A percentile compares a stretch with the other conserved stretches of the same genome.
These are phyloP conservation scores for Caerostris extrusa DNA, from an alignment of 1,140 invertebrate species.

Conservation along the genomic window DNA sequence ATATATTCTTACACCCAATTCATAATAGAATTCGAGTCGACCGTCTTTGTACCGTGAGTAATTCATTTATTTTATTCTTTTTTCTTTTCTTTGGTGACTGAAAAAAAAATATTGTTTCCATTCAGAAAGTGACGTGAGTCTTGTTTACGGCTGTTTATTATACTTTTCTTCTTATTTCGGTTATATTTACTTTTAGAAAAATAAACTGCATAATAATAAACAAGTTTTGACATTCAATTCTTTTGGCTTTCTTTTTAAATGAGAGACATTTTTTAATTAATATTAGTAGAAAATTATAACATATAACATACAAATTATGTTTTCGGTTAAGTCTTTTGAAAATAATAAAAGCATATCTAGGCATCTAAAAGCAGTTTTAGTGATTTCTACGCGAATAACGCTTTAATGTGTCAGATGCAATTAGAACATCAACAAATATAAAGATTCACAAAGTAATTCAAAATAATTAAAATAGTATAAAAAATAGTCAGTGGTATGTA, in stretches of 20 bases:
- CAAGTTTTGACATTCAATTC: no score
- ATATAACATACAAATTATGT: no score
- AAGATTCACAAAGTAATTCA: no score
- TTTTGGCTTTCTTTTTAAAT: no score
- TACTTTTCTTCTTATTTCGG: not conserved
- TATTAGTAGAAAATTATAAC: no score
- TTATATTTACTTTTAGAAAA: no score
- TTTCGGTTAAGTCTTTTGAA: no score
- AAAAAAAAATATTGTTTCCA: not conserved
- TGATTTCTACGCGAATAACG: not conserved
- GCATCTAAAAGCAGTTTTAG: no score
- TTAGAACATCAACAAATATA: no score
- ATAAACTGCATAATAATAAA: no score
- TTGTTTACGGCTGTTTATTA: not conserved
- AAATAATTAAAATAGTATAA: no score
- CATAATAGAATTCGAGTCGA: constrained; percentile 32
- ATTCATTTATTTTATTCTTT: not conserved
- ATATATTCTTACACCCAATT: constrained; percentile 29
- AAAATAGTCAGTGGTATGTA: not conserved
- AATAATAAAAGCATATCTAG: not conserved
- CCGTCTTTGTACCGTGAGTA: constrained; percentile 2
- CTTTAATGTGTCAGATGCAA: not conserved
- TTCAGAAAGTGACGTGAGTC: not conserved
- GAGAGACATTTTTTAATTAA: no score
- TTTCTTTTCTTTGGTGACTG: not conserved